Evolutionary conservation across 2,888 invertebrate species (phyloP).

Genomic region (Erynnis tages): DNA sequence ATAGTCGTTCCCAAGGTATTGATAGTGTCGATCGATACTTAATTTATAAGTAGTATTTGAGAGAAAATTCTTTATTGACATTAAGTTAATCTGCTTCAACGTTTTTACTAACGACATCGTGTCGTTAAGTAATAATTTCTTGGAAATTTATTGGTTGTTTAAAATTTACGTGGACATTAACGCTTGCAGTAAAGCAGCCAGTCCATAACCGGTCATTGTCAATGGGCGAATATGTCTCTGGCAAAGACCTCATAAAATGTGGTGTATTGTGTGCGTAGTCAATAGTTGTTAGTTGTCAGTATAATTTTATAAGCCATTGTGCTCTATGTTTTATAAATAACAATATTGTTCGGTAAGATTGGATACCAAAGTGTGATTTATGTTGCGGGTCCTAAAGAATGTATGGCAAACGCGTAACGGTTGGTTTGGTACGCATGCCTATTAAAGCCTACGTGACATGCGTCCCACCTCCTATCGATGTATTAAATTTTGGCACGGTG

Average conservation of each 20-base stretch:
- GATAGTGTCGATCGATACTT: conserved; percentile 4
- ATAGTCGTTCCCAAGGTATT: neutral
- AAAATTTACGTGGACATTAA: conserved; percentile 39
- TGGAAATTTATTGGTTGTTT: no score
- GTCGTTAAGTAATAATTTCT: no score
- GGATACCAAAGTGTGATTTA: neutral
- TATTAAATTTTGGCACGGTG: neutral
- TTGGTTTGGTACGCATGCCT: conserved; percentile 49
- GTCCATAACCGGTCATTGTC: conserved; percentile 46
- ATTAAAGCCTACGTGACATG: conserved; percentile 55
- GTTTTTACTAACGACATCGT: no score
- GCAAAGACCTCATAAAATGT: conserved; percentile 59
- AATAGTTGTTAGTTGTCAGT: neutral
- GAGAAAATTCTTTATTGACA: no score
- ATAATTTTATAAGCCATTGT: neutral
- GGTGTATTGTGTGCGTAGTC: conserved; percentile 38
- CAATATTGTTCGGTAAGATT: neutral
- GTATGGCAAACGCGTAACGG: conserved; percentile 46
- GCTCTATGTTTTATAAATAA: neutral
- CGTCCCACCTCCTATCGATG: neutral
- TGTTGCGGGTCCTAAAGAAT: conserved; percentile 32
- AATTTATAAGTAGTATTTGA: no score
- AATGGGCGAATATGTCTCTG: conserved; percentile 49
- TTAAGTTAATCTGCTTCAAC: no score
- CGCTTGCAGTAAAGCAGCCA: conserved; percentile 39